Evolutionary conservation across 2,888 invertebrate genomes (phyloP).

Genomic region (Eulithis prunata): DNA sequence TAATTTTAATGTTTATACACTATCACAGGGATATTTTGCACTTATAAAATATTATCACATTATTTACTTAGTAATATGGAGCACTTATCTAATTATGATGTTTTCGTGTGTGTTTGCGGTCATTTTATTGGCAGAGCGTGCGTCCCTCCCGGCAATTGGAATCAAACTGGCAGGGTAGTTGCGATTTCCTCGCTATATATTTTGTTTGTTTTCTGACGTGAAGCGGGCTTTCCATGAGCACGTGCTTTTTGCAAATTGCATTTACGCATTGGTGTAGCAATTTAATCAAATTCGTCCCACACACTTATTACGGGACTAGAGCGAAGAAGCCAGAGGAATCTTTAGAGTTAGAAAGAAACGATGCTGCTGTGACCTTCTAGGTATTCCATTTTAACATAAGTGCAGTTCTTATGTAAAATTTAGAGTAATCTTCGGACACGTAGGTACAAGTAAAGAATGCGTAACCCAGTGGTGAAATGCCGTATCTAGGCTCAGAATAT

Average conservation of each 20-base stretch:
- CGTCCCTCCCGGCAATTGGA: constrained; percentile 12
- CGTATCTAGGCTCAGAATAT: background rate
- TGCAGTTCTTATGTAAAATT: too few relatives aligned
- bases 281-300: background rate
- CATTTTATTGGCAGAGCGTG: constrained; percentile 31
- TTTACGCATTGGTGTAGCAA: constrained; percentile 3
- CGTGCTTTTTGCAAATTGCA: constrained; percentile 21
- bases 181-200: constrained; percentile 28
- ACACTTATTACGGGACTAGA: too few relatives aligned
- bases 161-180: constrained; percentile 27
- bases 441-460: too few relatives aligned
- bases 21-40: constrained; percentile 59
- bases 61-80: constrained; percentile 23
- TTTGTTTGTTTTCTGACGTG: constrained; percentile 24
- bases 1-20: constrained; percentile 47
- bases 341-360: too few relatives aligned
- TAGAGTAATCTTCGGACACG: too few relatives aligned
- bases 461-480: too few relatives aligned
- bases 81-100: constrained; percentile 22
- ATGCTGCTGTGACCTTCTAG: too few relatives aligned
- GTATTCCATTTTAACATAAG: too few relatives aligned
- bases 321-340: too few relatives aligned
- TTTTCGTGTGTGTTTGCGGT: constrained; percentile 25
- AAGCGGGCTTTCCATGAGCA: constrained; percentile 11
- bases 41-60: constrained; percentile 38